Evolutionary conservation across 2,797 vertebrate genomes (phyloP).

Genomic region (Carcharodon carcharias): DNA sequence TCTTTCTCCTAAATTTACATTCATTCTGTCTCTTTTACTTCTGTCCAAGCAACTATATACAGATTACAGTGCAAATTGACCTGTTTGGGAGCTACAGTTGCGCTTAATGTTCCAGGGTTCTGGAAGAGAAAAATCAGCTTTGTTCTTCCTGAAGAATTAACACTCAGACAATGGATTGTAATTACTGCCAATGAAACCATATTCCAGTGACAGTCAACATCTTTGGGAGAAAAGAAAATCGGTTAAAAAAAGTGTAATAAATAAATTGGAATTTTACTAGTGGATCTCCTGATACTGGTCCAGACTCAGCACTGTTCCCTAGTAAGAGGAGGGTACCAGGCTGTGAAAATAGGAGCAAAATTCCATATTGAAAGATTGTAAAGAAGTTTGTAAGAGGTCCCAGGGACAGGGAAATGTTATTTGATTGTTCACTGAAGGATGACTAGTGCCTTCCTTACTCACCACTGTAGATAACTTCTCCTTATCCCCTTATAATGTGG

Average conservation of each 20-base stretch:
- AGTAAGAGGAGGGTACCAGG: background rate
- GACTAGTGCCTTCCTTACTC: background rate
- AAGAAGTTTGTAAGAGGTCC: background rate
- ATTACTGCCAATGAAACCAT: background rate
- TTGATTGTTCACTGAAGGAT: background rate
- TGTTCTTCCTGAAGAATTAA: background rate
- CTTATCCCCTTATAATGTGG: background rate
- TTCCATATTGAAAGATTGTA: background rate
- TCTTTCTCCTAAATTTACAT: too few relatives aligned
- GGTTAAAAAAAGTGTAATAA: background rate
- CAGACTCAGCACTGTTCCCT: background rate
- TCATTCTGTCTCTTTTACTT: too few relatives aligned
- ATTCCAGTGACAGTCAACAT: background rate
- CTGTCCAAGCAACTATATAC: too few relatives aligned
- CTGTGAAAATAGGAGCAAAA: background rate
- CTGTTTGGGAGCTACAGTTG: background rate
- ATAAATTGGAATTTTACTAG: background rate
- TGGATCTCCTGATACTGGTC: background rate
- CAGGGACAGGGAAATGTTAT: background rate
- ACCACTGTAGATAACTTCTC: background rate
- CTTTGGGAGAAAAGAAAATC: background rate
- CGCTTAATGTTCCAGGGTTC: background rate
- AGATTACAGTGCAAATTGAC: too few relatives aligned
- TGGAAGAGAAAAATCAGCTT: background rate
- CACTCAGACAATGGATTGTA: background rate